phyloP scores from a whole-genome alignment of 2,797 vertebrate genomes.

The Clamator glandarius region DNA sequence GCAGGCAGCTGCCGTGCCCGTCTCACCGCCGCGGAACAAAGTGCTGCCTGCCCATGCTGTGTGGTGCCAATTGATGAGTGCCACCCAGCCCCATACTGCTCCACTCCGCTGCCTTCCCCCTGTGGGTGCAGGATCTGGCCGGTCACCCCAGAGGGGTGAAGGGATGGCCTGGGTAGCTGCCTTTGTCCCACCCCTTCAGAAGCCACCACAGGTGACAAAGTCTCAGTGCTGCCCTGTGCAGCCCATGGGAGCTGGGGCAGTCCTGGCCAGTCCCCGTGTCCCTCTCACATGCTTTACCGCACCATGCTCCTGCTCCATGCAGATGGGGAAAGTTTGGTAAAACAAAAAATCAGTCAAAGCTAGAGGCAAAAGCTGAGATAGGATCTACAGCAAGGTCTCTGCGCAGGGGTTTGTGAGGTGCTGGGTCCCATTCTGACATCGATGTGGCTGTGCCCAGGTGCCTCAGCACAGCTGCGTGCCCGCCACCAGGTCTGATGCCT shows the following conservation, averaged over 20 bases:
- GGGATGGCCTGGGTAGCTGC: not conserved
- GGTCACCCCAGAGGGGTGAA: fast-evolving
- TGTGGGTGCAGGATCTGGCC: fast-evolving
- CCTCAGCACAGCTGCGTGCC: fast-evolving
- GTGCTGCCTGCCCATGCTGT: not conserved
- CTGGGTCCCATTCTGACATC: not conserved
- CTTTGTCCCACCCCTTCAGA: not conserved
- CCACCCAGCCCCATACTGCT: not conserved
- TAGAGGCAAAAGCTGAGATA: not conserved
- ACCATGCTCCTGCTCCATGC: fast-evolving
- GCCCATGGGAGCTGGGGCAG: not conserved
- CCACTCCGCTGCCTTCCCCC: not conserved
- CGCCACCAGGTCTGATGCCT: fast-evolving
- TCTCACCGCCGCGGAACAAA: not conserved
- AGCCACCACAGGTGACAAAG: not conserved
- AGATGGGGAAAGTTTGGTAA: too few species aligned
- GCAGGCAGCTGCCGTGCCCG: conserved; percentile 17
- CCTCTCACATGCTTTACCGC: fast-evolving
- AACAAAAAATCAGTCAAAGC: not conserved
- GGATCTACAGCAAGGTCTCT: fast-evolving
- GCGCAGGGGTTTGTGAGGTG: fast-evolving
- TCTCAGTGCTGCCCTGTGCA: fast-evolving
- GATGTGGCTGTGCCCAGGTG: not conserved
- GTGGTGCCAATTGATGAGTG: not conserved
- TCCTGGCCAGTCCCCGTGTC: too few species aligned